Conservation (phyloP, 2,797 vertebrate genomes). For the Selene dorsalis region DNA sequence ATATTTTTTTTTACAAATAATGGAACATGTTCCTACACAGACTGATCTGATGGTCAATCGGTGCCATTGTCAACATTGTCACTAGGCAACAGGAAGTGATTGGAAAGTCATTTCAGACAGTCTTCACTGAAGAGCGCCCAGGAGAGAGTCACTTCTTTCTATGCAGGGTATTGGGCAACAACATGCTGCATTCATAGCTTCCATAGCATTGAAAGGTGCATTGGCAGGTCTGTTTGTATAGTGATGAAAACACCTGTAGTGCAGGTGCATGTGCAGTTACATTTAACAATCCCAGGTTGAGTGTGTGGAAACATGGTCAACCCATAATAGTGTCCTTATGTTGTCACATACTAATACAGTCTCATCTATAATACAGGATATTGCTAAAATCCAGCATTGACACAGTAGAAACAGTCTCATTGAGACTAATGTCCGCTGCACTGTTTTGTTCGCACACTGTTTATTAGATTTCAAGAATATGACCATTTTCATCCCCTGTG, state of each 20-base stretch:
- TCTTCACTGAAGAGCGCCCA: no score
- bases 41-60: no score
- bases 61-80: no score
- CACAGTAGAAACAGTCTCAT: background rate
- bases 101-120: no score
- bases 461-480: slow-evolving; percentile 14
- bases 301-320: background rate
- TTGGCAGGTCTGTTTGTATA: no score
- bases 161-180: no score
- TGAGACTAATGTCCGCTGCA: slow-evolving; percentile 16
- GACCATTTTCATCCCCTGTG: slow-evolving; percentile 14
- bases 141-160: background rate
- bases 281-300: background rate
- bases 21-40: no score
- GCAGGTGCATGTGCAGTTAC: background rate
- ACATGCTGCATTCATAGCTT: no score
- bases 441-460: background rate
- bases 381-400: slow-evolving; percentile 6
- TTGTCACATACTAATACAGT: background rate
- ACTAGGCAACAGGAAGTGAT: no score
- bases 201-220: no score
- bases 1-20: no score
- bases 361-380: background rate
- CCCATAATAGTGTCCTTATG: no score
- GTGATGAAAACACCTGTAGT: background rate